phyloP scores from a whole-genome alignment of 2,888 invertebrate genomes.

The Hybos culiciformis region DNA sequence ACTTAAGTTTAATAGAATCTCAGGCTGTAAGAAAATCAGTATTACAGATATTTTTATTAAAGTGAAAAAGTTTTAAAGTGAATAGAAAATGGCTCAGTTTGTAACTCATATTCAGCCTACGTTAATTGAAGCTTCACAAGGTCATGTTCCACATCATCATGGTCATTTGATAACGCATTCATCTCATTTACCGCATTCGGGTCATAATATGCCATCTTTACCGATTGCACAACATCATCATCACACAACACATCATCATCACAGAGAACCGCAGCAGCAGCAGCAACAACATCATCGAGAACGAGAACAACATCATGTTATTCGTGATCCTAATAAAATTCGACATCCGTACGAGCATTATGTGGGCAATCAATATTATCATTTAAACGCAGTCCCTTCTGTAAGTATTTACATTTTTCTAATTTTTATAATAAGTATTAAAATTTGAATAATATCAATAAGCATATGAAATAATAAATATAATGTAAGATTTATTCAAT shows the following conservation, averaged over 20 bases:
- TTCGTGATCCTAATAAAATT: conserved; percentile 4
- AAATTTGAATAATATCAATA: no score
- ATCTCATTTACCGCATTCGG: conserved; percentile 35
- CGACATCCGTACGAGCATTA: conserved; percentile 13
- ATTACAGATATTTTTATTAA: neutral
- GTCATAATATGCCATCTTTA: conserved; percentile 36
- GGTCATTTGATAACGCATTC: conserved; percentile 34
- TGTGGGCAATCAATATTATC: conserved; percentile 5
- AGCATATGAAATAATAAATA: no score
- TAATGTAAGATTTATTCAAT: no score
- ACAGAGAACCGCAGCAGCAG: conserved; percentile 12
- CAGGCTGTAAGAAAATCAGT: neutral
- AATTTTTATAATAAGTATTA: no score
- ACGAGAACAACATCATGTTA: conserved; percentile 10
- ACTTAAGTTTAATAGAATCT: no score
- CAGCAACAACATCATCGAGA: conserved; percentile 25
- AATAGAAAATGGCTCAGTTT: conserved; percentile 41
- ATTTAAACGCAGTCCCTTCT: no score
- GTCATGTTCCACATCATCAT: conserved; percentile 41
- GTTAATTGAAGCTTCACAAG: conserved; percentile 42
- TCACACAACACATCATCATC: conserved; percentile 29
- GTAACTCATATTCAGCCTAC: conserved; percentile 46
- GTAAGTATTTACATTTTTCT: no score
- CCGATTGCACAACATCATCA: conserved; percentile 29
- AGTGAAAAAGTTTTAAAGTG: neutral